These are phyloP conservation scores for Himalopsyche kuldschensis DNA, from an alignment of 2,888 invertebrate species.

Conservation along the genomic window DNA sequence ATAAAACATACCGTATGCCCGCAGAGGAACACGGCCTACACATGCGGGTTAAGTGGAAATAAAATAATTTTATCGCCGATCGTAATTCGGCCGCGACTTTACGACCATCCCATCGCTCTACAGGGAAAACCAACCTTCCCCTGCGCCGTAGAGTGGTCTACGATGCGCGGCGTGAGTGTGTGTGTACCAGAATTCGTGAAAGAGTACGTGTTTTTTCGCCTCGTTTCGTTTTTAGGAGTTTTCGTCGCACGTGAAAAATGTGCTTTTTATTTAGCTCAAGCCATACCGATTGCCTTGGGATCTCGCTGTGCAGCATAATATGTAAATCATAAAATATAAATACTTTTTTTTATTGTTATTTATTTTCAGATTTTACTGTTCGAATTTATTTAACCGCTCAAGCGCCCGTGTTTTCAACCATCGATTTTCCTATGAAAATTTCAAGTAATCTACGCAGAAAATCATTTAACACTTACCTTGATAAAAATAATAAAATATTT, in stretches of 20 bases:
- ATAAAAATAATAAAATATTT: no score
- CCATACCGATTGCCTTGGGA: no score
- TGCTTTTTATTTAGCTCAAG: no score
- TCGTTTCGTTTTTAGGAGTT: not conserved
- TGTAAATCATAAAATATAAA: no score
- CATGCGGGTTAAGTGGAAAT: conserved; percentile 6
- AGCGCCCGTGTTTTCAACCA: no score
- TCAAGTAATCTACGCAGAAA: no score
- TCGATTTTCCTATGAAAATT: no score
- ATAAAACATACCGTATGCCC: not conserved
- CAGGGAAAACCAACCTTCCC: not conserved
- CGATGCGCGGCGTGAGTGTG: not conserved
- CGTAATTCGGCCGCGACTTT: conserved; percentile 2
- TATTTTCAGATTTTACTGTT: no score
- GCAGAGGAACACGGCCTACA: not conserved
- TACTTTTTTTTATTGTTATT: no score
- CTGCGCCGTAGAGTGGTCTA: not conserved
- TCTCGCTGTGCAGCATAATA: no score
- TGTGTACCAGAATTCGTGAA: not conserved
- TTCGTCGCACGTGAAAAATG: not conserved
- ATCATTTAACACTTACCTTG: no score
- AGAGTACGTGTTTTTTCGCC: not conserved
- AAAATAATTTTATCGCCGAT: conserved; percentile 3
- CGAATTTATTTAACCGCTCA: no score
- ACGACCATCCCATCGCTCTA: not conserved